Conservation (phyloP, 2,797 vertebrate genomes). For the Melanotaenia nigrans region DNA sequence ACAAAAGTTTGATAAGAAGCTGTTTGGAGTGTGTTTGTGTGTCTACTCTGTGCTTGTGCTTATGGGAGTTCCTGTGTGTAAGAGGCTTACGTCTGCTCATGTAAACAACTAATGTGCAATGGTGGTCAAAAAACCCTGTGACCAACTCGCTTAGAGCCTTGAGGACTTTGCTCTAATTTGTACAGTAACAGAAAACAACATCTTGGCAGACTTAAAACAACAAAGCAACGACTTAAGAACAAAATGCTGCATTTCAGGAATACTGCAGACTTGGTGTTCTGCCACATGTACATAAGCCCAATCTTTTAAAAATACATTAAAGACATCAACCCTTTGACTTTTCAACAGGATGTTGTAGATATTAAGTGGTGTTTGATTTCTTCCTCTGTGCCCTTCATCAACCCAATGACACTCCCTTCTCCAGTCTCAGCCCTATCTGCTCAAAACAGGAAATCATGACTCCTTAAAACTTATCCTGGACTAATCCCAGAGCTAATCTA, state of each 20-base stretch:
- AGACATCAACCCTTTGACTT: conserved; percentile 1
- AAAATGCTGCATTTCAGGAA: conserved; percentile 17
- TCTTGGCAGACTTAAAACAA: conserved; percentile 23
- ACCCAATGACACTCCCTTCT: conserved; percentile 57
- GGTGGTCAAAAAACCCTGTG: conserved; percentile 62
- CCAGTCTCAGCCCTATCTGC: conserved; percentile 59
- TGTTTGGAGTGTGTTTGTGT: conserved; percentile 54
- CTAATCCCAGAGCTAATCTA: conserved; percentile 73
- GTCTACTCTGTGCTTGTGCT: conserved; percentile 56
- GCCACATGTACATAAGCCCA: neutral
- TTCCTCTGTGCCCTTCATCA: conserved; percentile 67
- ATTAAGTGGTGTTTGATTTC: conserved; percentile 65
- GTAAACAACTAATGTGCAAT: conserved; percentile 67
- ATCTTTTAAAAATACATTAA: neutral
- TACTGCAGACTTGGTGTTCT: conserved; percentile 8
- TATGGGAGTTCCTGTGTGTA: conserved; percentile 76
- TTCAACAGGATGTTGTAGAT: conserved; percentile 66
- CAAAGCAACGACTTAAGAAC: conserved; percentile 11
- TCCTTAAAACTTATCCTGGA: conserved; percentile 72
- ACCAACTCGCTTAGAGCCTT: conserved; percentile 35
- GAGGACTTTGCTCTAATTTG: conserved; percentile 58
- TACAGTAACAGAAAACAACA: conserved; percentile 71
- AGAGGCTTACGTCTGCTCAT: conserved; percentile 67
- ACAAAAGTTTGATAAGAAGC: conserved; percentile 25
- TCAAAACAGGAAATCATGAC: conserved; percentile 83